phyloP scores from a whole-genome alignment of 2,113 vertebrate genomes.

The Engraulis encrasicolus region DNA sequence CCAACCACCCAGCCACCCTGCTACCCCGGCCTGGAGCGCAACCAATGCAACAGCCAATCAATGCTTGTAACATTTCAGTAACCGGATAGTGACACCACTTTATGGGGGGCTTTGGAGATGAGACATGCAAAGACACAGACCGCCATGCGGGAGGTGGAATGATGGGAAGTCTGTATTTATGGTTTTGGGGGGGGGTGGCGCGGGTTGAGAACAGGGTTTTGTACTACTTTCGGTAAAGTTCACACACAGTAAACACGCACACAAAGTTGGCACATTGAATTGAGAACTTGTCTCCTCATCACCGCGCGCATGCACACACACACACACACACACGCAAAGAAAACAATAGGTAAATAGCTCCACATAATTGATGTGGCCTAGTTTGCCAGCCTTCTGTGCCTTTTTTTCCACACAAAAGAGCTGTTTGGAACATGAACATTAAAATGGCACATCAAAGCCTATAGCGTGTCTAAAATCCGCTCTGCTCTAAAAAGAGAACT shows the following conservation, averaged over 20 bases:
- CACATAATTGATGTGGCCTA: background rate
- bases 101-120: background rate
- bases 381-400: background rate
- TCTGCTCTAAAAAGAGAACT: slow-evolving; percentile 22
- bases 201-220: background rate
- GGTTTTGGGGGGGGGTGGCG: background rate
- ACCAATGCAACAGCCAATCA: slow-evolving; percentile 38
- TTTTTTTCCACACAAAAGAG: background rate
- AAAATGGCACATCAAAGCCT: slow-evolving; percentile 46
- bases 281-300: background rate
- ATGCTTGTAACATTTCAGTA: slow-evolving; percentile 33
- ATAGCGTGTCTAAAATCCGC: slow-evolving; percentile 27
- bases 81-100: slow-evolving; percentile 26
- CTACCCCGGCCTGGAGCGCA: no score
- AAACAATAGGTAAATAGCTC: slow-evolving; percentile 18
- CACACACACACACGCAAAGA: background rate
- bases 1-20: no score
- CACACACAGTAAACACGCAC: background rate
- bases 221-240: background rate
- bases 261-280: background rate
- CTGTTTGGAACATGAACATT: slow-evolving; percentile 1
- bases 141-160: background rate
- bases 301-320: no score
- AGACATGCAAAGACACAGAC: background rate
- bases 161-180: background rate